These are phyloP conservation scores for Pterophyllum scalare DNA, from an alignment of 2,113 vertebrate species.

Conservation along the genomic window DNA sequence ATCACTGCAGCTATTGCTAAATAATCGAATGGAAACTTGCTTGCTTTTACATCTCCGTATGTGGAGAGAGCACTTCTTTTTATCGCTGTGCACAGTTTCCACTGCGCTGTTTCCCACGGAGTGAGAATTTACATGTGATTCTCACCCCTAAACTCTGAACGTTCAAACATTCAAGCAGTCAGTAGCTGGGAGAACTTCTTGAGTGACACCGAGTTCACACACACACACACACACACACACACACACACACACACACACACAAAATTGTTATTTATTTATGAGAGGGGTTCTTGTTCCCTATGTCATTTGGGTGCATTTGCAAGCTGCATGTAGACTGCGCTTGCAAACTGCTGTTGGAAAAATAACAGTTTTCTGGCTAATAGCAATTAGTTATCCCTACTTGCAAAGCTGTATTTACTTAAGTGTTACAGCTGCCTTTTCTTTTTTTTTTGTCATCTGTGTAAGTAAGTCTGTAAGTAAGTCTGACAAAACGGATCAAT, in stretches of 20 bases:
- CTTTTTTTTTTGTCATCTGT: neutral
- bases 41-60: neutral
- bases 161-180: neutral
- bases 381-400: constrained; percentile 3
- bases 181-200: neutral
- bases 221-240: neutral
- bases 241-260: neutral
- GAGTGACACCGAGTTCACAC: neutral
- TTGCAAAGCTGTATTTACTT: neutral
- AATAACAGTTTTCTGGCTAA: neutral
- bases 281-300: neutral
- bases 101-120: neutral
- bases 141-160: neutral
- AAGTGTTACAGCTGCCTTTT: neutral
- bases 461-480: no score
- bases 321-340: neutral
- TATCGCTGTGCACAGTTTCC: neutral
- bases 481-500: neutral
- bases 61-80: neutral
- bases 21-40: neutral
- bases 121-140: neutral
- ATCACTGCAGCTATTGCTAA: neutral
- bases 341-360: neutral
- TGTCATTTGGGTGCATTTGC: neutral
- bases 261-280: neutral